Evolutionary conservation across 1,140 invertebrate genomes (phyloP).

Genomic region (Dendrolimus punctatus): DNA sequence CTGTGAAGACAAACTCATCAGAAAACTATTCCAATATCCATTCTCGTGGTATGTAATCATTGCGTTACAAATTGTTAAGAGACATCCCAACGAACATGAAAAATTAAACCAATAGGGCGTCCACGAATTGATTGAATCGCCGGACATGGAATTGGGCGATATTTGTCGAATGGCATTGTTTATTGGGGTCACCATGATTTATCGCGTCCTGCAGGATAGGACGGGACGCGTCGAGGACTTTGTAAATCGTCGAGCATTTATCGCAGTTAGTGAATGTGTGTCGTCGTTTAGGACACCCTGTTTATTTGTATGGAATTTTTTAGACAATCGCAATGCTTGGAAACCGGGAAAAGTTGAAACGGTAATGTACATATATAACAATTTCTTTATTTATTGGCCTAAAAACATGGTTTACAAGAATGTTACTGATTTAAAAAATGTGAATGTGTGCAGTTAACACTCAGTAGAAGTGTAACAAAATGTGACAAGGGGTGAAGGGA

Average conservation of each 20-base stretch:
- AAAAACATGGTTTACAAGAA: no score
- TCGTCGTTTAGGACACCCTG: not conserved
- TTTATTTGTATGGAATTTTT: not conserved
- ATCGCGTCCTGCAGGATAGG: slow-evolving; percentile 1
- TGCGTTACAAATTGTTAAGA: no score
- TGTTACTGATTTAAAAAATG: no score
- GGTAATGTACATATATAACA: no score
- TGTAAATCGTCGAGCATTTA: slow-evolving; percentile 1
- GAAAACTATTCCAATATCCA: no score
- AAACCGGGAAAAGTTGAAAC: no score
- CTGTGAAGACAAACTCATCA: no score
- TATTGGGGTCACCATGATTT: slow-evolving; percentile 3
- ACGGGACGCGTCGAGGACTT: not conserved
- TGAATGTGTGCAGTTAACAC: no score
- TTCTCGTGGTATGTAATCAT: no score
- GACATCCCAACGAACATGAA: not conserved
- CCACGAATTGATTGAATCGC: slow-evolving; percentile 2
- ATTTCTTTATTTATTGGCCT: no score
- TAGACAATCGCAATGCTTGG: not conserved
- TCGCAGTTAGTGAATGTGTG: slow-evolving; percentile 1
- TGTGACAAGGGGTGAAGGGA: no score
- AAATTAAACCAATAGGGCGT: not conserved
- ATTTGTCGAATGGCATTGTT: slow-evolving; percentile 1
- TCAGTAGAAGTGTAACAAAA: no score
- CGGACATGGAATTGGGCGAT: slow-evolving; percentile 2